Evolutionary conservation across 1,140 invertebrate species (phyloP).

Genomic region (Tenebrio molitor): DNA sequence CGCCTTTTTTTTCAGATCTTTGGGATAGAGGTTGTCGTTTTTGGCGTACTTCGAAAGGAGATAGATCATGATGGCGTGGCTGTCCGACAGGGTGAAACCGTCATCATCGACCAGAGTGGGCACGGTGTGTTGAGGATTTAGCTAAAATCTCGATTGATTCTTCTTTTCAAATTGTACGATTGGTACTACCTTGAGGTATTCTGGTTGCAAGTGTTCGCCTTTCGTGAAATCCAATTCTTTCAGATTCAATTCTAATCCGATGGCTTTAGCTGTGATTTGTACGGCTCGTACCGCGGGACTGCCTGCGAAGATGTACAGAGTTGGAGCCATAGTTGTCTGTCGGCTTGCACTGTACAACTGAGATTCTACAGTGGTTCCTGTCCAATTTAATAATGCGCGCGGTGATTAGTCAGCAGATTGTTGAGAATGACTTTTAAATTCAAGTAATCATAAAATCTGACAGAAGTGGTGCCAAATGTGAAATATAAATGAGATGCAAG

Average conservation of each 20-base stretch:
- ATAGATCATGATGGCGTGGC: slow-evolving; percentile 72
- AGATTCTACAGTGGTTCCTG: no score
- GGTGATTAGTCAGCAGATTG: no score
- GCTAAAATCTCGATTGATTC: slow-evolving; percentile 62
- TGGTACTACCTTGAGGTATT: slow-evolving; percentile 79
- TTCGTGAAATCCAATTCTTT: slow-evolving; percentile 72
- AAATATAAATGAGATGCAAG: no score
- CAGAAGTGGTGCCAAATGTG: no score
- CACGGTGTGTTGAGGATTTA: slow-evolving; percentile 78
- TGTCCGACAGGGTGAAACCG: slow-evolving; percentile 61
- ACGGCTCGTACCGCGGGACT: slow-evolving; percentile 74
- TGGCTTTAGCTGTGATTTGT: slow-evolving; percentile 72
- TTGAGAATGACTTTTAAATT: no score
- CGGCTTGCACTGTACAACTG: no score
- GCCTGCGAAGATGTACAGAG: slow-evolving; percentile 65
- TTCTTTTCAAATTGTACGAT: slow-evolving; percentile 65
- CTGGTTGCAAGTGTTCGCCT: slow-evolving; percentile 76
- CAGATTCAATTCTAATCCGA: slow-evolving; percentile 77
- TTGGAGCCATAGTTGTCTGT: slow-evolving; percentile 60
- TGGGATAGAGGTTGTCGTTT: slow-evolving; percentile 71
- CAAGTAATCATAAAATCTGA: no score
- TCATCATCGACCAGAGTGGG: slow-evolving; percentile 77
- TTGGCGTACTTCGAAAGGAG: slow-evolving; percentile 71
- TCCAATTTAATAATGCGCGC: no score
- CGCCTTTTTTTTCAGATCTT: slow-evolving; percentile 69